These are phyloP conservation scores for Cylloceria caligata DNA, from an alignment of 2,888 invertebrate genomes.

Conservation along the genomic window DNA sequence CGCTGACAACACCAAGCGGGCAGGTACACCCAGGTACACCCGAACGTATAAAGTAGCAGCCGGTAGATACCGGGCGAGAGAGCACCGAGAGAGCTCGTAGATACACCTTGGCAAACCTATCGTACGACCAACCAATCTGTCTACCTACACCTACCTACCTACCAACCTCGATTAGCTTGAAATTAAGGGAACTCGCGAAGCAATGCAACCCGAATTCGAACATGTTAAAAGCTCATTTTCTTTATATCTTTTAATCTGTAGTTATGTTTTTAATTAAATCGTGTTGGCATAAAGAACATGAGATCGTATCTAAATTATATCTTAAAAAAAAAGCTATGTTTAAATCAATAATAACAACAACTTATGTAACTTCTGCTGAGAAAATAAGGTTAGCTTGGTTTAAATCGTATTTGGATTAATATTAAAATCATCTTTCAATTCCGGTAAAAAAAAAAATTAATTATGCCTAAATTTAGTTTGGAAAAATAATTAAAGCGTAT, in stretches of 20 bases:
- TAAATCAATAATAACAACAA: too few species aligned
- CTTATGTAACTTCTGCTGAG: too few species aligned
- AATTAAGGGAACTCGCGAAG: slow-evolving; percentile 6
- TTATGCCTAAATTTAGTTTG: too few species aligned
- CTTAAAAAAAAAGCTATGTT: too few species aligned
- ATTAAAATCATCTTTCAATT: too few species aligned
- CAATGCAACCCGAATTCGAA: background rate
- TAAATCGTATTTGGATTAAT: too few species aligned
- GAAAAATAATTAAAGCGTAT: too few species aligned
- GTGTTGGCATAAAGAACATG: too few species aligned
- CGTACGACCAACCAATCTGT: slow-evolving; percentile 12
- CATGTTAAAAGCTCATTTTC: background rate
- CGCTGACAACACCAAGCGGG: slow-evolving; percentile 60
- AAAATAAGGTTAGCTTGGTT: too few species aligned
- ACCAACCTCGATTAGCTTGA: slow-evolving; percentile 46
- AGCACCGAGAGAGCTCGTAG: background rate
- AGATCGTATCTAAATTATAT: too few species aligned
- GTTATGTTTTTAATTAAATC: too few species aligned
- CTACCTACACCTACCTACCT: slow-evolving; percentile 44
- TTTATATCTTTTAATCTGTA: background rate
- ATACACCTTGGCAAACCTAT: slow-evolving; percentile 1
- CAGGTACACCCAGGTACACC: slow-evolving; percentile 50
- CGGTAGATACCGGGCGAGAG: background rate
- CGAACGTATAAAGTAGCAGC: slow-evolving; percentile 54
- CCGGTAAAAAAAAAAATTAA: too few species aligned